phyloP scores from a whole-genome alignment of 2,113 vertebrate species.

The Apteryx mantelli region DNA sequence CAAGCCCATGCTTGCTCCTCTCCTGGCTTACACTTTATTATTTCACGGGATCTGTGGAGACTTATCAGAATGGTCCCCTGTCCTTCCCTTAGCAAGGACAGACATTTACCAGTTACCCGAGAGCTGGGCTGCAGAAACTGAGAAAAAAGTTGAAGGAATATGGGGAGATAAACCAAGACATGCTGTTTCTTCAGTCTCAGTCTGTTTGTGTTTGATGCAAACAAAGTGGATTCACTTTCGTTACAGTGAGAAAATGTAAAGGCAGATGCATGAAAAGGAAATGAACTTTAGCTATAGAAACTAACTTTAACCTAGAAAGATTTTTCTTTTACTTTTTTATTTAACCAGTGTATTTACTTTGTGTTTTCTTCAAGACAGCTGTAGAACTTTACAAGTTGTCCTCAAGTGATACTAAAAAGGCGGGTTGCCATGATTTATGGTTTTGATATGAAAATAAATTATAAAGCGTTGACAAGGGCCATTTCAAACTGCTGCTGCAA shows the following conservation, averaged over 20 bases:
- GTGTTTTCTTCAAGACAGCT: not conserved
- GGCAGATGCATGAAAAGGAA: not conserved
- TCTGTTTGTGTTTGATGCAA: not conserved
- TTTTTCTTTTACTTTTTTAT: not conserved
- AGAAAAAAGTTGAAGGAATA: not conserved
- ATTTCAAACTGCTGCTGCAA: not conserved
- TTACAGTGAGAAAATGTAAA: not conserved
- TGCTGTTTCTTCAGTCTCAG: not conserved
- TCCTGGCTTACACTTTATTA: not conserved
- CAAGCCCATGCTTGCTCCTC: not conserved
- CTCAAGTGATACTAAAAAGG: conserved; percentile 29
- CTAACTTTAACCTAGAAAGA: not conserved
- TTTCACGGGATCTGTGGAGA: not conserved
- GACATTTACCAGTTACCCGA: not conserved
- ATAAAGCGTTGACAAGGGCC: not conserved
- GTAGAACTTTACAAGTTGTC: conserved; percentile 3
- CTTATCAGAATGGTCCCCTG: not conserved
- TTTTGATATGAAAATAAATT: conserved; percentile 27
- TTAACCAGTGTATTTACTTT: not conserved
- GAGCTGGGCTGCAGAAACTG: not conserved
- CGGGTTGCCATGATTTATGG: not conserved
- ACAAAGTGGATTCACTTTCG: not conserved
- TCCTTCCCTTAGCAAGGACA: not conserved
- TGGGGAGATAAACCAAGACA: not conserved
- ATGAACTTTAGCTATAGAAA: not conserved